These are phyloP conservation scores for Sesia bembeciformis DNA, from an alignment of 2,888 invertebrate genomes.

Conservation along the genomic window DNA sequence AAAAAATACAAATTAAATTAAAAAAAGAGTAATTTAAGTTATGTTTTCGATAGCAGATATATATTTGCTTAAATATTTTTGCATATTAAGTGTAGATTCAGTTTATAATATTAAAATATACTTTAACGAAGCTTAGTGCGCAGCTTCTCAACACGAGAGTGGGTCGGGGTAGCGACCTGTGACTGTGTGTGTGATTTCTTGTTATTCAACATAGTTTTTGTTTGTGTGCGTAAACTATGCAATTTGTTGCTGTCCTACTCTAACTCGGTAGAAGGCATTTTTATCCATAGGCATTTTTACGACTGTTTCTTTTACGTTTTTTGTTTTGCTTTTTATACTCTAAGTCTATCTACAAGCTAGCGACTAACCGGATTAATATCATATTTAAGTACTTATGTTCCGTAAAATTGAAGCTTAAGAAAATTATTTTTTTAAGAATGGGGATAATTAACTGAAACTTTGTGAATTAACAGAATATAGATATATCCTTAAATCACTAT, in stretches of 20 bases:
- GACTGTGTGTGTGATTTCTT: conserved; percentile 13
- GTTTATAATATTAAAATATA: too few species aligned
- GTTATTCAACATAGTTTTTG: conserved; percentile 5
- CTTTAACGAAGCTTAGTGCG: conserved; percentile 18
- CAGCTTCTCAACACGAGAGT: conserved; percentile 24
- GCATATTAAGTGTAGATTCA: too few species aligned
- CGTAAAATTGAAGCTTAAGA: too few species aligned
- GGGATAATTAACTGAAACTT: too few species aligned
- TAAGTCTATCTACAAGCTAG: not conserved
- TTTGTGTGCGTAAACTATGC: conserved; percentile 18
- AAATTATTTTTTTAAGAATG: too few species aligned
- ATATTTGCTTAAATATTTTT: too few species aligned
- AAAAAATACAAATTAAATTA: too few species aligned
- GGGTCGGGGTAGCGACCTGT: conserved; percentile 14
- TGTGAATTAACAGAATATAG: too few species aligned
- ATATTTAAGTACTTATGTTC: not conserved
- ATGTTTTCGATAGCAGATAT: too few species aligned
- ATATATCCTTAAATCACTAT: too few species aligned
- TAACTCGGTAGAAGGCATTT: conserved; percentile 9
- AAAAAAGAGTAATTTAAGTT: too few species aligned
- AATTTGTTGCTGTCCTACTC: conserved; percentile 19
- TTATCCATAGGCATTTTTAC: conserved; percentile 13
- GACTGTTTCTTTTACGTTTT: conserved; percentile 1
- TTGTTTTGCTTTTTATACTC: not conserved
- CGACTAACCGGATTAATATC: too few species aligned